A percentile compares a stretch with the other conserved stretches of the same genome.
These are phyloP conservation scores for Vireo altiloquus DNA, from an alignment of 2,113 vertebrate species.

Conservation along the genomic window DNA sequence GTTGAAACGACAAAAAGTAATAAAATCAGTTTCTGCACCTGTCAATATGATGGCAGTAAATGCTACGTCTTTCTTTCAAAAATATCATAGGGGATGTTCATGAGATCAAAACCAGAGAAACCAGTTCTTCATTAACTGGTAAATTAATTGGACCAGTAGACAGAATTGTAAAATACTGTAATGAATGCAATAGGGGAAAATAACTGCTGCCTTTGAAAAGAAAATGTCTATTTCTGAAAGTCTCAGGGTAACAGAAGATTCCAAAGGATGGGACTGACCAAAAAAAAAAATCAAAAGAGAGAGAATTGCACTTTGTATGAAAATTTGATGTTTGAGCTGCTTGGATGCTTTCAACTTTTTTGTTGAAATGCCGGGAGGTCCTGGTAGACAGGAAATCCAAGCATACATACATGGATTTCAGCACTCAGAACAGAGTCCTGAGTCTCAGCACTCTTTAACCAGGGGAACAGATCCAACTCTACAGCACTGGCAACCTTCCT, in stretches of 20 bases:
- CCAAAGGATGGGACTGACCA: background rate
- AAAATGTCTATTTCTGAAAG: background rate
- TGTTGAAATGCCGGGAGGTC: background rate
- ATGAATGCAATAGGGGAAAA: background rate
- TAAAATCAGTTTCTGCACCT: background rate
- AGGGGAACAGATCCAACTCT: background rate
- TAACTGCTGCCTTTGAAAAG: background rate
- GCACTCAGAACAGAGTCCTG: background rate
- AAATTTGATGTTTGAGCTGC: background rate
- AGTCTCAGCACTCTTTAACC: background rate
- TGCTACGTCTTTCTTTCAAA: background rate
- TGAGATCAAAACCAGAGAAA: constrained; percentile 5
- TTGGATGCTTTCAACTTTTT: background rate
- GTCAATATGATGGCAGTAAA: background rate
- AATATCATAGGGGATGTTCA: background rate
- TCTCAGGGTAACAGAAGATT: background rate
- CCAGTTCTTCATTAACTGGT: background rate
- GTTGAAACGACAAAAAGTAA: background rate
- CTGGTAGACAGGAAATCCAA: background rate
- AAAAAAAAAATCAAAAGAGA: accelerated
- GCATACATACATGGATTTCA: background rate
- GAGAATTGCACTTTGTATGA: background rate
- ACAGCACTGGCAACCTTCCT: background rate
- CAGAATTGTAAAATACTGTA: background rate
- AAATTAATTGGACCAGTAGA: background rate